Evolutionary conservation across 2,113 vertebrate genomes (phyloP).

Genomic region (Trochalopteron elliotii): DNA sequence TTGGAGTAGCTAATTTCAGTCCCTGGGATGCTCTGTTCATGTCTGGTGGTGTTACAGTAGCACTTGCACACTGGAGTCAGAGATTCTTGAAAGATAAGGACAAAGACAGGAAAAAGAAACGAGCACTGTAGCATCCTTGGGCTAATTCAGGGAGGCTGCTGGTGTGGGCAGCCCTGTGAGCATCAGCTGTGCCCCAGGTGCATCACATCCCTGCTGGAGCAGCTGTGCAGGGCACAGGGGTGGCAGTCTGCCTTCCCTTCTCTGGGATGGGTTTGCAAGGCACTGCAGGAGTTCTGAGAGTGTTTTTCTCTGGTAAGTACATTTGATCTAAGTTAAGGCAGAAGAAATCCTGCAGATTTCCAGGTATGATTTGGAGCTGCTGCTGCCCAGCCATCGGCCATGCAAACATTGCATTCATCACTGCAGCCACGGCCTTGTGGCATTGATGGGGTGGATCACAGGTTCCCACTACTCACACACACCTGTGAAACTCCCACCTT

Average conservation of each 20-base stretch:
- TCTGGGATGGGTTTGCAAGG: neutral
- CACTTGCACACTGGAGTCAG: accelerated
- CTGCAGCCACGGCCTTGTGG: accelerated
- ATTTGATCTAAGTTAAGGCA: neutral
- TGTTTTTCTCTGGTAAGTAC: accelerated
- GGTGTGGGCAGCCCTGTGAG: neutral
- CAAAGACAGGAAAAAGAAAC: neutral
- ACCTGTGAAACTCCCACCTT: accelerated
- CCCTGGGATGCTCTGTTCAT: accelerated
- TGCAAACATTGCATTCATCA: accelerated
- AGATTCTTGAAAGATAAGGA: accelerated
- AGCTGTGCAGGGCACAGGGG: neutral
- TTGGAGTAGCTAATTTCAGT: neutral
- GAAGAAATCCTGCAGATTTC: neutral
- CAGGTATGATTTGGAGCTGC: accelerated
- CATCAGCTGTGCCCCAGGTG: neutral
- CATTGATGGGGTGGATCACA: neutral
- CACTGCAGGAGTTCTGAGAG: accelerated
- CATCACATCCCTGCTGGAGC: neutral
- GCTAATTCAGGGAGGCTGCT: neutral
- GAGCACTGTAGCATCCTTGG: accelerated
- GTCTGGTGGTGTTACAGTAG: neutral
- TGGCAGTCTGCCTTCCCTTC: neutral
- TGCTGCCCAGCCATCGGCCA: neutral
- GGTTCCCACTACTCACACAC: no score